phyloP scores from a whole-genome alignment of 1,140 invertebrate species.

The Macrobrachium nipponense region DNA sequence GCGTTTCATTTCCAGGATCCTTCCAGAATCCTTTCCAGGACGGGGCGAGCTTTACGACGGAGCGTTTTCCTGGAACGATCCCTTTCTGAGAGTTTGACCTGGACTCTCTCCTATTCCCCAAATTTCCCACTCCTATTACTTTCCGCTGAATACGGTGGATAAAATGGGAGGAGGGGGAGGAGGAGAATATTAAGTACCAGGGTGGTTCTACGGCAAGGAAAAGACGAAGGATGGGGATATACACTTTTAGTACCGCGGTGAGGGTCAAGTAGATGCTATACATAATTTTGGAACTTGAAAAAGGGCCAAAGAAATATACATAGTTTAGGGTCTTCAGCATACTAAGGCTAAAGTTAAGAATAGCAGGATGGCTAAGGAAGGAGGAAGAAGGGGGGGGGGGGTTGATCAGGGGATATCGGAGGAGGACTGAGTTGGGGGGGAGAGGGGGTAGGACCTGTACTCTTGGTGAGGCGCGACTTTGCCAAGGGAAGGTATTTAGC shows the following conservation, averaged over 20 bases:
- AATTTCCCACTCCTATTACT: too few species aligned
- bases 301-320: not conserved
- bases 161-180: not conserved
- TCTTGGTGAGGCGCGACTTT: not conserved
- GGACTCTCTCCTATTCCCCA: too few species aligned
- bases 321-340: not conserved
- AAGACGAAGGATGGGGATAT: too few species aligned
- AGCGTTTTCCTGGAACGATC: too few species aligned
- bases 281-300: not conserved
- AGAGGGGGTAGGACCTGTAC: too few species aligned
- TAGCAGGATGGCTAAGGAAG: too few species aligned
- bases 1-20: too few species aligned
- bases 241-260: not conserved
- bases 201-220: not conserved
- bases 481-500: not conserved
- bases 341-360: not conserved
- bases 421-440: not conserved
- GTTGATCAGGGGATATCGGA: not conserved
- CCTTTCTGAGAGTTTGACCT: too few species aligned
- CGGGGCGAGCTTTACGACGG: too few species aligned
- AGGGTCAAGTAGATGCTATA: not conserved
- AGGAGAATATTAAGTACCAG: not conserved
- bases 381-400: not conserved
- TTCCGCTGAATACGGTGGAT: not conserved
- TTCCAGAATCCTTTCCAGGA: too few species aligned